A percentile compares a stretch with the other conserved stretches of the same genome.
These are phyloP conservation scores for Anoplolepis gracilipes DNA, from an alignment of 1,140 invertebrate species.

Conservation along the genomic window DNA sequence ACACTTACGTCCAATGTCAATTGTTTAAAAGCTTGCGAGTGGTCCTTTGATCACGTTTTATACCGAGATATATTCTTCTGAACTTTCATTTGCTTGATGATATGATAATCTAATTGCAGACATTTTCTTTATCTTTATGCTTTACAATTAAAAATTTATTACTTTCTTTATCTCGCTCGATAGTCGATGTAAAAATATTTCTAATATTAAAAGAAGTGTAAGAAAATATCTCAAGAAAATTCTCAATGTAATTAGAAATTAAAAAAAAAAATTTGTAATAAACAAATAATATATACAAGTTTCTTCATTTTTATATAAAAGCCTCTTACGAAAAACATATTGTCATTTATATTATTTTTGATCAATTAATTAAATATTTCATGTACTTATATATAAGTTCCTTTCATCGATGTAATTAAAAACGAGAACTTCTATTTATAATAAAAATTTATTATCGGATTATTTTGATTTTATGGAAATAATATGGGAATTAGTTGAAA, in stretches of 20 bases:
- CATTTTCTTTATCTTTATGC: not conserved
- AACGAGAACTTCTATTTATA: not conserved
- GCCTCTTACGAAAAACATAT: not conserved
- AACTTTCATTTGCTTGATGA: not conserved
- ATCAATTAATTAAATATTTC: not conserved
- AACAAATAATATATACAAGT: not conserved
- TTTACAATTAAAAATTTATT: slow-evolving; percentile 14
- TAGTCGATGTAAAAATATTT: not conserved
- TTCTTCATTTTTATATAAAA: not conserved
- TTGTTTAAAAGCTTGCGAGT: slow-evolving; percentile 30
- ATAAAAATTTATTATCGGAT: slow-evolving; percentile 1
- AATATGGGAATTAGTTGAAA: slow-evolving; percentile 10
- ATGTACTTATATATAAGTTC: not conserved
- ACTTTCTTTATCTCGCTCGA: not conserved
- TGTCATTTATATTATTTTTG: not conserved
- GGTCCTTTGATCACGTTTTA: not conserved
- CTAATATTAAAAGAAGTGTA: not conserved
- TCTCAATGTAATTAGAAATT: not conserved
- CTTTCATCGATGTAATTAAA: not conserved
- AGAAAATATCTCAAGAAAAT: not conserved
- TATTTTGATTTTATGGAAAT: not conserved
- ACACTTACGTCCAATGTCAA: not conserved
- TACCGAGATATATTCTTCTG: not conserved
- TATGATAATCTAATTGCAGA: slow-evolving; percentile 26
- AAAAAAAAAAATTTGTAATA: slow-evolving; percentile 14